Percentiles rank a stretch among this genome's conserved stretches.
Conservation (phyloP, 2,113 vertebrate genomes). For the Epinephelus lanceolatus region DNA sequence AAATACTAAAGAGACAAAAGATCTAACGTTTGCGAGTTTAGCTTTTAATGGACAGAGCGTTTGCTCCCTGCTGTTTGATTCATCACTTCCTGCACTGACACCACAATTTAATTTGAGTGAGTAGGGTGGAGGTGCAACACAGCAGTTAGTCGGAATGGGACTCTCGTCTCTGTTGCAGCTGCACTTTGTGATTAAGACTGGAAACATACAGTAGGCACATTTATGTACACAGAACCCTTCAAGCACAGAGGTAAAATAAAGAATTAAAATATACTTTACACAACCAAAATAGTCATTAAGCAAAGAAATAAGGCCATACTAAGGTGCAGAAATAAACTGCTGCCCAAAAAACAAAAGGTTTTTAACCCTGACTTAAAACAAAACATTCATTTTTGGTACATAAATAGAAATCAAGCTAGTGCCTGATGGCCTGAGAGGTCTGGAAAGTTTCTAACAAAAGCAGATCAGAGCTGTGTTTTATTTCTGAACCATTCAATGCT, state of each 20-base stretch:
- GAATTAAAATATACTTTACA: no score
- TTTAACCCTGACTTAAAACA: not conserved
- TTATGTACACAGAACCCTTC: not conserved
- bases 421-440: not conserved
- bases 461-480: no score
- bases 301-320: not conserved
- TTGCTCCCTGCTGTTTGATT: slow-evolving; percentile 49
- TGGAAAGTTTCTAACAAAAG: no score
- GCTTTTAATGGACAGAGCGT: slow-evolving; percentile 35
- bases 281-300: no score
- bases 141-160: slow-evolving; percentile 15
- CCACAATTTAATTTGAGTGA: slow-evolving; percentile 39
- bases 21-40: slow-evolving; percentile 1
- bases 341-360: no score
- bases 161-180: slow-evolving; percentile 30
- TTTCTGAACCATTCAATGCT: no score
- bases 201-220: not conserved
- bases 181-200: slow-evolving; percentile 13
- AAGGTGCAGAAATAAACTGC: not conserved
- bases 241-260: no score
- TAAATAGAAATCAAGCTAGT: not conserved
- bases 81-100: slow-evolving; percentile 44
- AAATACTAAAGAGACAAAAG: slow-evolving; percentile 13
- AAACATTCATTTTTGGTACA: not conserved
- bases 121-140: slow-evolving; percentile 13